Conservation (phyloP, 2,888 invertebrate species). For the Atrina japonica region DNA sequence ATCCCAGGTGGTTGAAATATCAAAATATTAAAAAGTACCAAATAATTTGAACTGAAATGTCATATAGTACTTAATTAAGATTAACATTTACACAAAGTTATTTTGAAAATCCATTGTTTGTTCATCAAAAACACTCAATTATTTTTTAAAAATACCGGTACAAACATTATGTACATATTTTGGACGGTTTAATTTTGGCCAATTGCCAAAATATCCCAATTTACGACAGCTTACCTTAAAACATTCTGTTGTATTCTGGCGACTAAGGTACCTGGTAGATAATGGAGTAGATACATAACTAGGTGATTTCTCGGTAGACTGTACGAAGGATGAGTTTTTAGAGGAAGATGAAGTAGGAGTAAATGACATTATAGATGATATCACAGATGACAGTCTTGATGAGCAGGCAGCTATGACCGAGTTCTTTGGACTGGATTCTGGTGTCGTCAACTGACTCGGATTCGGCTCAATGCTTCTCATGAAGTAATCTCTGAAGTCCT, state of each 20-base stretch:
- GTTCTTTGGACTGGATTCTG: slow-evolving; percentile 28
- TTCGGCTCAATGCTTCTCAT: slow-evolving; percentile 44
- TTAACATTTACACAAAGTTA: no score
- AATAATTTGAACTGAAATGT: no score
- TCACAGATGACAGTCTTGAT: not conserved
- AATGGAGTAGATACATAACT: slow-evolving; percentile 6
- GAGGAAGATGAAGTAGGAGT: slow-evolving; percentile 2
- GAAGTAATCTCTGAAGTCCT: slow-evolving; percentile 69
- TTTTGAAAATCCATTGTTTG: no score
- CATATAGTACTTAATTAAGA: no score
- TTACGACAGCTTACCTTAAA: slow-evolving; percentile 74
- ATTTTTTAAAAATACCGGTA: no score
- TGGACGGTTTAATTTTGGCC: no score
- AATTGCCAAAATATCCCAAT: no score
- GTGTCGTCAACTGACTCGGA: slow-evolving; percentile 22
- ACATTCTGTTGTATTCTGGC: slow-evolving; percentile 72
- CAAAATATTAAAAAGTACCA: no score
- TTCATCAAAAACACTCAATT: no score
- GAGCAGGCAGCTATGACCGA: slow-evolving; percentile 3
- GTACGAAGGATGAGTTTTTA: not conserved
- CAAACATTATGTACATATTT: no score
- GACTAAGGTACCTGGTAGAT: slow-evolving; percentile 28
- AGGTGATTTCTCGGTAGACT: slow-evolving; percentile 22
- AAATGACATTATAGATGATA: not conserved
- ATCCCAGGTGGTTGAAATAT: no score